Evolutionary conservation across 2,888 invertebrate genomes (phyloP).

Genomic region (Thelaira solivaga): DNA sequence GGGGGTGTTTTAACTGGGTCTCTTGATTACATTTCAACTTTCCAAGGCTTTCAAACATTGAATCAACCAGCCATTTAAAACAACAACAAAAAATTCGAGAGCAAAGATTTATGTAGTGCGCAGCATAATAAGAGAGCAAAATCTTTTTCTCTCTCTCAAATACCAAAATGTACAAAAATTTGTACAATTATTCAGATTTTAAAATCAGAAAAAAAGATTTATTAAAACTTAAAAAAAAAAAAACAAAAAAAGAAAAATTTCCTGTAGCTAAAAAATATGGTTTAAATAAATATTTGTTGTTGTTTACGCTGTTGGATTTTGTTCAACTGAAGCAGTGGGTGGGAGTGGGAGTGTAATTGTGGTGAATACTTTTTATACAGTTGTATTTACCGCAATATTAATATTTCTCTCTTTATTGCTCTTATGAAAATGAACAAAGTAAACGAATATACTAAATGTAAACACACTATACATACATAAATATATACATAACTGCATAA

Average conservation of each 20-base stretch:
- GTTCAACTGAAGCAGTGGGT: not conserved
- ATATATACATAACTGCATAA: too few species aligned
- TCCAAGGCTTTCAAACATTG: slow-evolving; percentile 59
- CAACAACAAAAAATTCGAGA: slow-evolving; percentile 31
- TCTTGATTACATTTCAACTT: slow-evolving; percentile 67
- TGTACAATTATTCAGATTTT: slow-evolving; percentile 49
- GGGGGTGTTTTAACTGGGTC: slow-evolving; percentile 69
- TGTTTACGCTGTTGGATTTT: not conserved
- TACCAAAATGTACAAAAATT: slow-evolving; percentile 7
- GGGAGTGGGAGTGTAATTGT: slow-evolving; percentile 30
- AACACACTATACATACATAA: too few species aligned
- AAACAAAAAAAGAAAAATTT: not conserved
- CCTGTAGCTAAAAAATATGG: not conserved
- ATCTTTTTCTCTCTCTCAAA: slow-evolving; percentile 25
- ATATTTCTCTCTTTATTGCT: slow-evolving; percentile 55
- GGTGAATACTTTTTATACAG: slow-evolving; percentile 50
- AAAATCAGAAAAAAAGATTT: slow-evolving; percentile 21
- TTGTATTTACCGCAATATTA: slow-evolving; percentile 56
- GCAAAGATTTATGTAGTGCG: slow-evolving; percentile 46
- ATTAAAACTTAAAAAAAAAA: slow-evolving; percentile 5
- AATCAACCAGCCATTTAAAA: not conserved
- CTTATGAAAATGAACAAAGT: not conserved
- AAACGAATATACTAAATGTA: too few species aligned
- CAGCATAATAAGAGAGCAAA: slow-evolving; percentile 30
- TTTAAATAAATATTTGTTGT: slow-evolving; percentile 24